These are phyloP conservation scores for Calliphora vomitoria DNA, from an alignment of 2,888 invertebrate species.

Conservation along the genomic window DNA sequence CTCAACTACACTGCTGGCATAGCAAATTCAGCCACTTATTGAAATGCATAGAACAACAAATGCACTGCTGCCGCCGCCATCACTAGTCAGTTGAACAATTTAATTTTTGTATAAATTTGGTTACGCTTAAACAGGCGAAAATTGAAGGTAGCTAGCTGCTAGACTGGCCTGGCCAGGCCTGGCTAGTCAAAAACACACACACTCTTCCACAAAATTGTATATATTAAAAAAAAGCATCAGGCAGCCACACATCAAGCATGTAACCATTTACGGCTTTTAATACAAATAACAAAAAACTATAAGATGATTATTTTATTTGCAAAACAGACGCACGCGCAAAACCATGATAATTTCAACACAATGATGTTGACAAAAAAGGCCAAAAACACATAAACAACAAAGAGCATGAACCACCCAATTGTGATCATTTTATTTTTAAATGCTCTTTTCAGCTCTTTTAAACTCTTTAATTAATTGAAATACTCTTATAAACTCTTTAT, in stretches of 20 bases:
- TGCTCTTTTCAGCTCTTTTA: constrained; percentile 11
- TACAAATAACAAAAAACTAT: constrained; percentile 13
- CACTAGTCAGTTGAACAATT: neutral
- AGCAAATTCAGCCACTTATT: constrained; percentile 45
- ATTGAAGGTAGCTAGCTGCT: constrained; percentile 40
- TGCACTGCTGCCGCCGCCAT: constrained; percentile 27
- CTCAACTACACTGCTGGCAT: constrained; percentile 9
- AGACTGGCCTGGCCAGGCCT: neutral
- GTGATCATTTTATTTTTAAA: neutral
- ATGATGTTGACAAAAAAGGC: constrained; percentile 1
- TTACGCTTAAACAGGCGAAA: constrained; percentile 64
- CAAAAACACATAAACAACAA: neutral
- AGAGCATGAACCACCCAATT: neutral
- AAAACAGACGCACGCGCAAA: constrained; percentile 59
- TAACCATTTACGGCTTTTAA: constrained; percentile 55
- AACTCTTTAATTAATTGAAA: neutral
- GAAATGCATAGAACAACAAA: constrained; percentile 39
- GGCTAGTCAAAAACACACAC: neutral
- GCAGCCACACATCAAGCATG: constrained; percentile 35
- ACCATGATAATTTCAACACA: constrained; percentile 21
- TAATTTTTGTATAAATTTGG: constrained; percentile 44
- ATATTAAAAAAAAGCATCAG: constrained; percentile 24
- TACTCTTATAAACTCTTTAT: constrained; percentile 20
- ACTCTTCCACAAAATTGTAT: neutral
- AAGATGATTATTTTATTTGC: constrained; percentile 60